Evolutionary conservation across 2,113 vertebrate genomes (phyloP), one percentile per base, ranked within the genome.

Genomic region (Nesogale talazaci): DNA sequence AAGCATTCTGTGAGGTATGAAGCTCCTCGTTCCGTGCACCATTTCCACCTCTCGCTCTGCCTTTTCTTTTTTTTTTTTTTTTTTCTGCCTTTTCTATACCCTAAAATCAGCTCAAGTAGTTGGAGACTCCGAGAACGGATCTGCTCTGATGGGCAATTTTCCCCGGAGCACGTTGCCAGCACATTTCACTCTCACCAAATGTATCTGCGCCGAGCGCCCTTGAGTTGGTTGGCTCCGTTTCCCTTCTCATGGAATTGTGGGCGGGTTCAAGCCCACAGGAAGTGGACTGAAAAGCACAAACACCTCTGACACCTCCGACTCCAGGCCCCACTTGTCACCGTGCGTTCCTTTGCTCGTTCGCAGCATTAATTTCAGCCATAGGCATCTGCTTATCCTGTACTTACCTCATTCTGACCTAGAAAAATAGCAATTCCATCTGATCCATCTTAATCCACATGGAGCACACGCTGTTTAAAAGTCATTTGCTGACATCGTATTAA

Each of bases 61-160:
- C 76, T 80, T 83, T 42, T 75, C 29, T 88, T 65, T 25, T 52
- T 42, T 85, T 83, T 91, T n/a, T 69, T 89, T 88, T 25, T 69
- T 67, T 40, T 57, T 72, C 12, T 67, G 46, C 22, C 76, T 80
- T 83, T 42, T 75, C 29, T 88, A 63, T 25, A 69, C 31, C 74
- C n/a, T 61, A 52, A 52, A 75, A 63, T 79, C 74, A 63, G 65
- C 36, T 40, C 34, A 36, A 57, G 67, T 61, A 85, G 46, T 23
- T 57, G 36, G 59, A 36, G 78, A 92, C 72, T 57, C n/a, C 15
- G 57, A 89, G 70, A 83, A 83, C 57, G 40, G 29, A 40, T 61
- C 82, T 1, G 16, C 29, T 46, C 82, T 25, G 29, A 52, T 14
- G 38, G 17, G 34, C 46, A 90, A 82, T 52, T 87, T 85, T 36